Percentiles rank a stretch among this genome's conserved stretches.
Conservation (phyloP, 1,140 invertebrate genomes). For the Cardiocondyla obscurior region DNA sequence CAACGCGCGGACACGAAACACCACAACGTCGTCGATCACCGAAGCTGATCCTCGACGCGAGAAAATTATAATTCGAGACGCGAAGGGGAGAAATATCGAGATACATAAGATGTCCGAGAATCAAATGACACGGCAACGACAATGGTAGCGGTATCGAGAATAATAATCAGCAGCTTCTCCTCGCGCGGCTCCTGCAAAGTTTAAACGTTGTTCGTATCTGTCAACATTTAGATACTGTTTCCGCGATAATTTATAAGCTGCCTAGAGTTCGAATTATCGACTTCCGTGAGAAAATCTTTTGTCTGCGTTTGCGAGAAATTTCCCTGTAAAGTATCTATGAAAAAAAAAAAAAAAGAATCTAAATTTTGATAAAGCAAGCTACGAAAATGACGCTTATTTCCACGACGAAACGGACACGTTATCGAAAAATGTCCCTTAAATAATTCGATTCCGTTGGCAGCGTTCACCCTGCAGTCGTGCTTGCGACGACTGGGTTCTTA, state of each 20-base stretch:
- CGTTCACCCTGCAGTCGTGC: not conserved
- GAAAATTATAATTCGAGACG: not conserved
- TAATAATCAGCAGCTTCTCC: not conserved
- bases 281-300: too few relatives aligned
- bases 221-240: not conserved
- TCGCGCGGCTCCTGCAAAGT: not conserved
- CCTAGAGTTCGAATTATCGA: too few relatives aligned
- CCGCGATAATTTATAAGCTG: not conserved
- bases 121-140: not conserved
- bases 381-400: not conserved
- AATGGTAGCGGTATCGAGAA: too few relatives aligned
- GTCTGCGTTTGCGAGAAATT: too few relatives aligned
- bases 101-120: not conserved
- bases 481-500: not conserved
- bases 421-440: not conserved
- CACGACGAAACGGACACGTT: not conserved
- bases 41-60: not conserved
- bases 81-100: not conserved
- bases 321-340: too few relatives aligned
- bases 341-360: not conserved
- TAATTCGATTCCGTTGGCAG: not conserved
- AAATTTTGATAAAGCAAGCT: not conserved
- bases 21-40: not conserved
- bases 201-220: too few relatives aligned
- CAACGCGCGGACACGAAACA: slow-evolving; percentile 42